A percentile compares a stretch with the other conserved stretches of the same genome.
Evolutionary conservation across 2,888 invertebrate species (phyloP).

Genomic region (Eretmocerus hayati): DNA sequence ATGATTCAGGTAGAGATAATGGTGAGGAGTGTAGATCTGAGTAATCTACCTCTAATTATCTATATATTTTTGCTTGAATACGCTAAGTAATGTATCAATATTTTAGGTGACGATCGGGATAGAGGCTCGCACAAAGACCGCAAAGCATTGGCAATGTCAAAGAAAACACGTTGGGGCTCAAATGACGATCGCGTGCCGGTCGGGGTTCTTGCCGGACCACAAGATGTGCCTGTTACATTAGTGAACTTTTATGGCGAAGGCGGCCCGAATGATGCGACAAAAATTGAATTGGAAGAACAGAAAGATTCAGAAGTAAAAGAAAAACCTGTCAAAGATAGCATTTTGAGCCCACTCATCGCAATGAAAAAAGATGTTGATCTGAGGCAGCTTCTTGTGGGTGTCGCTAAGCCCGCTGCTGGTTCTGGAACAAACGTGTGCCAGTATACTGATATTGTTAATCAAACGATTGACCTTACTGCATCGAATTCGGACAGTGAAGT

Average conservation of each 20-base stretch:
- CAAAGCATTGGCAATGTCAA: slow-evolving; percentile 39
- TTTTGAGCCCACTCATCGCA: neutral
- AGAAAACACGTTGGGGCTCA: slow-evolving; percentile 45
- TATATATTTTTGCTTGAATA: too few relatives aligned
- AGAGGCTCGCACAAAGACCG: slow-evolving; percentile 31
- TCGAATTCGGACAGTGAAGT: too few relatives aligned
- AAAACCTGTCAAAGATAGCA: neutral
- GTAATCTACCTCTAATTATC: too few relatives aligned
- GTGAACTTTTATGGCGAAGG: slow-evolving; percentile 35
- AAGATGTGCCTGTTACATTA: slow-evolving; percentile 16
- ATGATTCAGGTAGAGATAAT: slow-evolving; percentile 27
- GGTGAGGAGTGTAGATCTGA: slow-evolving; percentile 29
- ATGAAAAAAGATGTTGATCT: slow-evolving; percentile 43
- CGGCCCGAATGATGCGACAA: slow-evolving; percentile 9
- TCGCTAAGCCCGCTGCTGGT: slow-evolving; percentile 7
- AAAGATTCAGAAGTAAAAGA: slow-evolving; percentile 2
- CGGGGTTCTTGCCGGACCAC: slow-evolving; percentile 38
- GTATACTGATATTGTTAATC: too few relatives aligned
- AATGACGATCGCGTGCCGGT: slow-evolving; percentile 43
- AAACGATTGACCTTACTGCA: too few relatives aligned
- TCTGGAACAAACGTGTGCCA: too few relatives aligned
- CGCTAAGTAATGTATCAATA: too few relatives aligned
- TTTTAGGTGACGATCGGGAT: slow-evolving; percentile 25
- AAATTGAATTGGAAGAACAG: slow-evolving; percentile 4
- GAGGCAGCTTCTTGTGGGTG: slow-evolving; percentile 39